Base-by-base conservation (phyloP, 2,888 invertebrate genomes). In the Heteropelma amictum region DNA sequence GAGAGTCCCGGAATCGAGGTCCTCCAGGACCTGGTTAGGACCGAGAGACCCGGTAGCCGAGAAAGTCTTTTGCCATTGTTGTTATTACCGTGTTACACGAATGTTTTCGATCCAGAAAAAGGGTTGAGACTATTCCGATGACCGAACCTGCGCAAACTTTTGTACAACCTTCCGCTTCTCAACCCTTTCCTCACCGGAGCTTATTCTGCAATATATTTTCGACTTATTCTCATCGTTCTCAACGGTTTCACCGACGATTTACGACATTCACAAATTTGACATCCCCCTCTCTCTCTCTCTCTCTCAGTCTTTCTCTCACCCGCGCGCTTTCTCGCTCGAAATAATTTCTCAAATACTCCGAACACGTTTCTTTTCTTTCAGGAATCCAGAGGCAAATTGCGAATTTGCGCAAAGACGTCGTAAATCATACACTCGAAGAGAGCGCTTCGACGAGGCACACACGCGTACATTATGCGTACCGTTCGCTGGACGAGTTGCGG, bases 351-450 rank as follows among this genome's bases (percentile, higher is more conserved):
- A n/a, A n/a, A n/a, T n/a, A 7, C 7, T 35, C 26, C 19, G 17
- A 49, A 38, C 17, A 56, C 21, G 14, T 38, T 28, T 12, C 12
- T 40, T n/a, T 35, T 23, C 49, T 26, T 14, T 49, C 63, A 54
- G 47, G 30, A 45, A 33, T 35, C 17, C 12, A 49, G 23, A 10
- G 1, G 17, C 42, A 42, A 77, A 42, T 78, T 70, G 72, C 72
- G 76, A 82, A 83, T 85, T 85, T 84, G 80, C 85, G 84, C 82
- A 84, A 84, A 85, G 76, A 56, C 49, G 77, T 76, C 83, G 79
- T 86, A 86, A 86, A 85, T 86, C 83, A 80, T 61, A 51, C n/a
- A n/a, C n/a, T n/a, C n/a, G n/a, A n/a, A n/a, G n/a, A n/a, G n/a
- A n/a, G n/a, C n/a, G n/a, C n/a, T n/a, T n/a, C n/a, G n/a, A n/a